phyloP scores from a whole-genome alignment of 2,113 vertebrate genomes.

The Riparia riparia region DNA sequence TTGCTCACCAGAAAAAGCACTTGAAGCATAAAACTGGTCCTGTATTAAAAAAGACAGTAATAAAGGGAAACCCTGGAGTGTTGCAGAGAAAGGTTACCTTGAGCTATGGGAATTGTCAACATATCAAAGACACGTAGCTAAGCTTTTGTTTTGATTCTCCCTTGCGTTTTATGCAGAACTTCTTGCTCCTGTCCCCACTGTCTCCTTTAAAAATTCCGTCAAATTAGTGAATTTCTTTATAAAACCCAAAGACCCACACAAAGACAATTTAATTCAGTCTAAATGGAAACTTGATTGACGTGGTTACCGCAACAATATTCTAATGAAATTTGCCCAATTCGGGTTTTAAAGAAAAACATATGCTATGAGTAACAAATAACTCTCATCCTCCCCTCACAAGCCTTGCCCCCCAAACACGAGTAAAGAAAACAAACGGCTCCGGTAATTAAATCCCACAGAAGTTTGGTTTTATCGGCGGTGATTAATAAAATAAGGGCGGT shows the following conservation, averaged over 20 bases:
- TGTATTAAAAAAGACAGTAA: conserved; percentile 16
- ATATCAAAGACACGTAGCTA: conserved; percentile 5
- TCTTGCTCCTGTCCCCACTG: not conserved
- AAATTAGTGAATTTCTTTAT: not conserved
- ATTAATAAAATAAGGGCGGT: not conserved
- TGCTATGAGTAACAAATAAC: not conserved
- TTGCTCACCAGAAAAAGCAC: not conserved
- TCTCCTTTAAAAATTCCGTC: not conserved
- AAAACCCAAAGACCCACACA: not conserved
- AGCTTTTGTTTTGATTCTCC: conserved; percentile 22
- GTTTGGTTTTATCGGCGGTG: not conserved
- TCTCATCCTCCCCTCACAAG: not conserved
- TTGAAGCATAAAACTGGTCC: not conserved
- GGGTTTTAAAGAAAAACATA: not conserved
- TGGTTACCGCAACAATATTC: not conserved
- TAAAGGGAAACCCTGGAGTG: conserved; percentile 29
- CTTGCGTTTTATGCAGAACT: not conserved
- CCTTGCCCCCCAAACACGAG: not conserved
- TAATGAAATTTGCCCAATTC: not conserved
- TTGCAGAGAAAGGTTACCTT: conserved; percentile 43
- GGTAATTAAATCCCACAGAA: conserved; percentile 2
- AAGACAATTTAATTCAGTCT: not conserved
- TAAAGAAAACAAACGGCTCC: conserved; percentile 13
- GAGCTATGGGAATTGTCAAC: conserved; percentile 45
- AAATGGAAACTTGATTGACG: not conserved